phyloP scores from a whole-genome alignment of 2,113 vertebrate species.

The Chaetodon trifascialis region DNA sequence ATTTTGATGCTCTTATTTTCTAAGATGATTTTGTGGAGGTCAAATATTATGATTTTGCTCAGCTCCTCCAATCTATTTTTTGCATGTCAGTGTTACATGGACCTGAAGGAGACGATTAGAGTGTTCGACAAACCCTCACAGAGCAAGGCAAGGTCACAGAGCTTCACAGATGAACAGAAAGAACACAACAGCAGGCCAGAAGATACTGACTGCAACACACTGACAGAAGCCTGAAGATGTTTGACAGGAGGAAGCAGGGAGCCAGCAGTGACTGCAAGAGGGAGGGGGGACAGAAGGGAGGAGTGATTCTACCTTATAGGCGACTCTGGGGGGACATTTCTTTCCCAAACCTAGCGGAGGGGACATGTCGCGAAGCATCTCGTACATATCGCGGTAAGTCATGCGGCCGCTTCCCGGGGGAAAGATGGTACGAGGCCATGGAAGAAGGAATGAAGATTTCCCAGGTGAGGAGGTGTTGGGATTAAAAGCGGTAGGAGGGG shows the following conservation, averaged over 20 bases:
- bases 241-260: constrained; percentile 51
- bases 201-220: constrained; percentile 36
- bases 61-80: constrained; percentile 7
- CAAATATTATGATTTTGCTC: background rate
- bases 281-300: constrained; percentile 11
- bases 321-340: constrained; percentile 97
- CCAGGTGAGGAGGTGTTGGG: constrained; percentile 39
- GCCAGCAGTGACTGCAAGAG: constrained; percentile 50
- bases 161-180: constrained; percentile 43
- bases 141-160: constrained; percentile 37
- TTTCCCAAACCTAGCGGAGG: constrained; percentile 99
- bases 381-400: constrained; percentile 97
- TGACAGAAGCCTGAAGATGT: constrained; percentile 67
- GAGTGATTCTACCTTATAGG: constrained; percentile 95
- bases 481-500: constrained; percentile 4
- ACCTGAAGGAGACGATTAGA: background rate
- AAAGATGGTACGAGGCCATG: constrained; percentile 57
- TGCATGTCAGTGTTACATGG: background rate
- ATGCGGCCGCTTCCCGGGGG: constrained; percentile 92
- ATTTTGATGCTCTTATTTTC: background rate
- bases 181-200: constrained; percentile 48
- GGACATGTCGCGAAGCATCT: constrained; percentile 99
- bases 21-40: background rate
- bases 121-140: constrained; percentile 8
- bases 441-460: constrained; percentile 49